Evolutionary conservation across 2,113 vertebrate species (phyloP).

Genomic region (Peromyscus polionotus): DNA sequence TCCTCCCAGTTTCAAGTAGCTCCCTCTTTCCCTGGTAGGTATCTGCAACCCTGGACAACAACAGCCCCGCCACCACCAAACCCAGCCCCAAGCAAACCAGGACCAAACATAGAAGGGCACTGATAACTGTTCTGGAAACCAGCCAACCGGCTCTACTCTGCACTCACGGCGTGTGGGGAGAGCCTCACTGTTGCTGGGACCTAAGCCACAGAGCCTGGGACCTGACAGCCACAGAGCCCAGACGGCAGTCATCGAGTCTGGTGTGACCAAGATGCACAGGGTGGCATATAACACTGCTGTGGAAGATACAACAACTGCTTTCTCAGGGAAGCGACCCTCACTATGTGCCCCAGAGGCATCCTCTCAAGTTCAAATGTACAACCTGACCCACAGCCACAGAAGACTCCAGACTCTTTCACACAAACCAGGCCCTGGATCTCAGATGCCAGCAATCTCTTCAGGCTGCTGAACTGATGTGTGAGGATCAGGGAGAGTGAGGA

Average conservation of each 20-base stretch:
- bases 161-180: not conserved
- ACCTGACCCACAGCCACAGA: not conserved
- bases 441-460: not conserved
- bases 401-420: not conserved
- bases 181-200: not conserved
- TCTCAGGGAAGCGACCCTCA: not conserved
- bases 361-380: not conserved
- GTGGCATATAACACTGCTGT: not conserved
- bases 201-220: not conserved
- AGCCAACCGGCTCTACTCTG: not conserved
- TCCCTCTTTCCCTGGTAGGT: not conserved
- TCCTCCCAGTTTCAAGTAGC: not conserved
- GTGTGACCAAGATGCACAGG: not conserved
- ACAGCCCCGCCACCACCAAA: not conserved
- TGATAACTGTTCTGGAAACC: not conserved
- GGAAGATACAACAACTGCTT: fast-evolving
- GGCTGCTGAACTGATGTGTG: not conserved
- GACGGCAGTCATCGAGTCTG: not conserved
- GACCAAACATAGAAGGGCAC: not conserved
- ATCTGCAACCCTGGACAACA: not conserved
- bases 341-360: not conserved
- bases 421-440: not conserved
- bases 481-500: not conserved
- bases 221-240: not conserved
- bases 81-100: not conserved